phyloP scores from a whole-genome alignment of 1,140 invertebrate species.

The Gonatopus flavifemur region DNA sequence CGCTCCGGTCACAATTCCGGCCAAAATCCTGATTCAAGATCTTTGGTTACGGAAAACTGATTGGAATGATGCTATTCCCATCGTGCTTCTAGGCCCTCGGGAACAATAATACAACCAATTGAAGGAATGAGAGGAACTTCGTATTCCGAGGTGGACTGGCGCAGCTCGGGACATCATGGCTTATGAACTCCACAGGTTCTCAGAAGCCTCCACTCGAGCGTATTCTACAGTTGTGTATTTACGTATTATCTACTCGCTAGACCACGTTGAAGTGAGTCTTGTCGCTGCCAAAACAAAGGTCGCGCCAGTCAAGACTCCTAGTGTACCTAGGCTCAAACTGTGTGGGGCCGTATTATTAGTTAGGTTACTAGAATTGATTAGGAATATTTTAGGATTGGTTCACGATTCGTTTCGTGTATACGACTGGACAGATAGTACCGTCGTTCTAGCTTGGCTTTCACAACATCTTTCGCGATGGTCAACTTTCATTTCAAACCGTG shows the following conservation, averaged over 20 bases:
- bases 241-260: neutral
- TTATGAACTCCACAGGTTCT: constrained; percentile 17
- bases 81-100: constrained; percentile 3
- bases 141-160: no score
- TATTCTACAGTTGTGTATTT: constrained; percentile 11
- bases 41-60: constrained; percentile 5
- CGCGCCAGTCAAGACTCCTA: constrained; percentile 6
- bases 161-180: no score
- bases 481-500: neutral
- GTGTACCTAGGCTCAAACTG: constrained; percentile 10
- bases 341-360: constrained; percentile 5
- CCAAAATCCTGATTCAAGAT: constrained; percentile 9
- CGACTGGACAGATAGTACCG: neutral
- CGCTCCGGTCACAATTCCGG: constrained; percentile 2
- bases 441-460: neutral
- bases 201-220: constrained; percentile 13
- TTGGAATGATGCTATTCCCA: constrained; percentile 16
- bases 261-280: neutral
- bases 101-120: no score
- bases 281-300: constrained; percentile 13
- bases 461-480: neutral
- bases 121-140: no score
- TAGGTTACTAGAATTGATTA: neutral
- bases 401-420: no score
- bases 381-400: neutral